These are phyloP conservation scores for Linhomoeus sp. DNA, from an alignment of 2,888 invertebrate genomes.

Conservation along the genomic window DNA sequence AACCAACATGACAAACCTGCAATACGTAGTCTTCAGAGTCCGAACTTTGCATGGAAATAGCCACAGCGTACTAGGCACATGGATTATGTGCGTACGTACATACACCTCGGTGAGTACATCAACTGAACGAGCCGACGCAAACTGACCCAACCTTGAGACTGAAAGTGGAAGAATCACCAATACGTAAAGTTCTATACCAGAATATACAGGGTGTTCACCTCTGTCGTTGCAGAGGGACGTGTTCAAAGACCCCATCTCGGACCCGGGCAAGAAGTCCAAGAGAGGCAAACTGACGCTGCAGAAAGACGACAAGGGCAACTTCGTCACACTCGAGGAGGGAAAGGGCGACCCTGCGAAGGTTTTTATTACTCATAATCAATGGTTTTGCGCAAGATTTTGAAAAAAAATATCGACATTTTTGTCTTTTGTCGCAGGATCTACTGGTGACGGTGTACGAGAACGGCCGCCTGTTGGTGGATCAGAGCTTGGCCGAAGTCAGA, in stretches of 20 bases:
- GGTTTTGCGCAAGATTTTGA: neutral
- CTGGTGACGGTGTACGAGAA: slow-evolving; percentile 34
- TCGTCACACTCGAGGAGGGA: slow-evolving; percentile 29
- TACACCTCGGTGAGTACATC: too few species aligned
- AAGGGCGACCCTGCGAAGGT: slow-evolving; percentile 30
- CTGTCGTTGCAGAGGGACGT: slow-evolving; percentile 29
- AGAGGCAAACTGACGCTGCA: slow-evolving; percentile 32
- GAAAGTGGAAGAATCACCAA: too few species aligned
- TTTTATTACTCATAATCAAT: neutral
- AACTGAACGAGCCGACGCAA: too few species aligned
- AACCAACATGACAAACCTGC: too few species aligned
- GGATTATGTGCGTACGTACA: too few species aligned
- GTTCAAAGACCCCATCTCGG: slow-evolving; percentile 36
- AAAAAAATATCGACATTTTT: too few species aligned
- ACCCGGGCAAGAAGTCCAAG: slow-evolving; percentile 33
- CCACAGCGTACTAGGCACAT: too few species aligned
- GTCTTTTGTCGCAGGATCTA: slow-evolving; percentile 27
- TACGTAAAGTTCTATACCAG: too few species aligned
- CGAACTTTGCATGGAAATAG: too few species aligned
- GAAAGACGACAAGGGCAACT: slow-evolving; percentile 15
- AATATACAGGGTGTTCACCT: too few species aligned
- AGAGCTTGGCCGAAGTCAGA: slow-evolving; percentile 32
- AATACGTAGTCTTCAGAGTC: too few species aligned
- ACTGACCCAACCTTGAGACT: too few species aligned
- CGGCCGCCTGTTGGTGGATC: slow-evolving; percentile 32